Percentiles rank a stretch among this genome's conserved stretches.
These are phyloP conservation scores for Penelope pileata DNA, from an alignment of 2,113 vertebrate genomes.

Conservation along the genomic window DNA sequence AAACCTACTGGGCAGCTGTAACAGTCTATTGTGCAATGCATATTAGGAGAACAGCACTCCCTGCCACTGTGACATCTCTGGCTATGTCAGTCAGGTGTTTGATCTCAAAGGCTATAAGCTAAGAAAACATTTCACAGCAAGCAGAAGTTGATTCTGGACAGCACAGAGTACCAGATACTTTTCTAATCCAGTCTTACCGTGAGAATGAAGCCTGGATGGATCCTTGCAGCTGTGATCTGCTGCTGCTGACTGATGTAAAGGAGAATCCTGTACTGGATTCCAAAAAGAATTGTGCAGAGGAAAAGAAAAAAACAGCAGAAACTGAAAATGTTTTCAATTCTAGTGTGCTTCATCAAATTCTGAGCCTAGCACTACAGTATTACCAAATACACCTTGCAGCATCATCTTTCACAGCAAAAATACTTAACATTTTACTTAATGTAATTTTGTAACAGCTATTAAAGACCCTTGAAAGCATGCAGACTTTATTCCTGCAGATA, in stretches of 20 bases:
- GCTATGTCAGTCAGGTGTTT: not conserved
- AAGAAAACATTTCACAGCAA: not conserved
- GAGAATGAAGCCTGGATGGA: slow-evolving; percentile 87
- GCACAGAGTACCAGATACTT: rapidly evolving
- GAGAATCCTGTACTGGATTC: slow-evolving; percentile 91
- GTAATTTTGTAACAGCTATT: not conserved
- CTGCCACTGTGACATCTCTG: not conserved
- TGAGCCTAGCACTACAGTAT: not conserved
- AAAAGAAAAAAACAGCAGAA: slow-evolving; percentile 22
- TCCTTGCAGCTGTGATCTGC: slow-evolving; percentile 84
- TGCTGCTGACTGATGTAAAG: slow-evolving; percentile 95
- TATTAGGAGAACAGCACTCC: rapidly evolving
- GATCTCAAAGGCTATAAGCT: not conserved
- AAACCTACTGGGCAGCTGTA: not conserved
- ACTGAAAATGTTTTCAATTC: not conserved
- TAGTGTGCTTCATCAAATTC: not conserved
- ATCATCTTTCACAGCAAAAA: not conserved
- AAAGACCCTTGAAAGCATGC: not conserved
- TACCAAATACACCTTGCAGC: not conserved
- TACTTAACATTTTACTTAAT: not conserved
- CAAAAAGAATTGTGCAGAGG: slow-evolving; percentile 4
- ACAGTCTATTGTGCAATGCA: not conserved
- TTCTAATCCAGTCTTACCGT: slow-evolving; percentile 79
- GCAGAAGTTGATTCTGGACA: not conserved
- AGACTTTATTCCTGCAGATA: not conserved